Evolutionary conservation across 37 sponge, comb jelly and placozoan genomes (phyloP).

Genomic region (Spongilla lacustris): DNA sequence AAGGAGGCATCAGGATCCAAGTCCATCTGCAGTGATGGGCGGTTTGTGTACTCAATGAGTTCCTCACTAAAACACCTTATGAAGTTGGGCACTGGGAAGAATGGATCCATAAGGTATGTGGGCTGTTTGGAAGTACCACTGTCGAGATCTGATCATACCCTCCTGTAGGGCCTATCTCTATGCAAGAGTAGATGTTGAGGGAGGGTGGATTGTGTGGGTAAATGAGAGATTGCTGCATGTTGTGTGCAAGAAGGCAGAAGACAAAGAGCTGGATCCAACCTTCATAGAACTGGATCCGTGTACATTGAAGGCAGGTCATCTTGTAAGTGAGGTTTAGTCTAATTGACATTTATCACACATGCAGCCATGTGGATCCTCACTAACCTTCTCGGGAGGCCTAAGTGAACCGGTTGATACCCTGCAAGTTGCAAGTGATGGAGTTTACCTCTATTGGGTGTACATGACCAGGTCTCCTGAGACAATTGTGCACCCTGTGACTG

Average conservation of each 20-base stretch:
- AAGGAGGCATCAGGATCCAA: conserved; percentile 39
- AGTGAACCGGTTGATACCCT: conserved; percentile 45
- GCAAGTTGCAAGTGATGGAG: conserved; percentile 76
- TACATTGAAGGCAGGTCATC: conserved; percentile 40
- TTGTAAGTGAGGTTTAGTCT: neutral
- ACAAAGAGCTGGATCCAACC: conserved; percentile 3
- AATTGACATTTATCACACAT: neutral
- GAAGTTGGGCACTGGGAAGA: conserved; percentile 76
- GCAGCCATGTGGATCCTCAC: neutral
- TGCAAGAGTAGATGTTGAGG: conserved; percentile 32
- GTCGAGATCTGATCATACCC: no score
- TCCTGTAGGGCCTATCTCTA: conserved; percentile 50
- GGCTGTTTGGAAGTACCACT: neutral
- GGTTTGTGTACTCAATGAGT: conserved; percentile 70
- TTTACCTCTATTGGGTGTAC: conserved; percentile 78
- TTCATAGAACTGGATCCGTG: conserved; percentile 12
- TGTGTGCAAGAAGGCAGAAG: neutral
- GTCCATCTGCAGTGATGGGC: conserved; percentile 81
- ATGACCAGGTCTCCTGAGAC: conserved; percentile 25
- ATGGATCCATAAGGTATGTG: conserved; percentile 61
- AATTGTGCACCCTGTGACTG: conserved; percentile 31
- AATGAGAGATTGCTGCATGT: conserved; percentile 10
- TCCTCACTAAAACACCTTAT: conserved; percentile 54
- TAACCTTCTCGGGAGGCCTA: conserved; percentile 13
- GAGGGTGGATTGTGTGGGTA: conserved; percentile 58